A percentile compares a stretch with the other conserved stretches of the same genome.
These are phyloP conservation scores for Bembecia ichneumoniformis DNA, from an alignment of 2,888 invertebrate species.

Conservation along the genomic window DNA sequence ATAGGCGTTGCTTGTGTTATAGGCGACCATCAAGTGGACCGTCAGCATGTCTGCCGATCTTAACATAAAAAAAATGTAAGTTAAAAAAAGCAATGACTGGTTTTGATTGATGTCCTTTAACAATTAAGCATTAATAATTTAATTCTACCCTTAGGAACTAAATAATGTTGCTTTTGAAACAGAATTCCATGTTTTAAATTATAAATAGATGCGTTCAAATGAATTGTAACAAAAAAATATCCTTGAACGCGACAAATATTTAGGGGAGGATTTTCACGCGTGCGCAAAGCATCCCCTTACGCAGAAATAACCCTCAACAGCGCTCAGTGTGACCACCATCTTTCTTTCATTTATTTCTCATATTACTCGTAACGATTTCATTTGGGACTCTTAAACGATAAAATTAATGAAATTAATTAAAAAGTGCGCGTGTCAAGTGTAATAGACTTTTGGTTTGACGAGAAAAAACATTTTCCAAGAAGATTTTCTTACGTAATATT, in stretches of 20 bases:
- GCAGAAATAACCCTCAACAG: constrained; percentile 41
- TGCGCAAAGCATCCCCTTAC: constrained; percentile 26
- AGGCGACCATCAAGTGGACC: no score
- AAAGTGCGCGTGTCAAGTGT: constrained; percentile 14
- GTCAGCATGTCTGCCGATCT: no score
- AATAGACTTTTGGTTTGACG: not conserved
- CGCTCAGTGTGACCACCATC: constrained; percentile 43
- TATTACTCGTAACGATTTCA: constrained; percentile 23
- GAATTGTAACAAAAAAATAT: no score
- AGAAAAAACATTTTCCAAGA: constrained; percentile 1
- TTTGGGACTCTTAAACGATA: constrained; percentile 10
- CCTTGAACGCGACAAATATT: constrained; percentile 33
- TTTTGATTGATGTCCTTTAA: no score
- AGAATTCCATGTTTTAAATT: no score
- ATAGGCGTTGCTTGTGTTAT: no score
- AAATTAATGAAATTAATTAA: constrained; percentile 1
- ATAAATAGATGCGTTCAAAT: no score
- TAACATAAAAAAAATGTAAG: no score
- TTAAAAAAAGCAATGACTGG: no score
- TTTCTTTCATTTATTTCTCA: constrained; percentile 48
- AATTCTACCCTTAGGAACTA: no score
- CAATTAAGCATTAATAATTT: no score
- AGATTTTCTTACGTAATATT: constrained; percentile 33
- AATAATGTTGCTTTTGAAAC: no score
- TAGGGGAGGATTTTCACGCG: constrained; percentile 33